These are phyloP conservation scores for Gnatocerus cornutus DNA, from an alignment of 2,888 invertebrate species.

Conservation along the genomic window DNA sequence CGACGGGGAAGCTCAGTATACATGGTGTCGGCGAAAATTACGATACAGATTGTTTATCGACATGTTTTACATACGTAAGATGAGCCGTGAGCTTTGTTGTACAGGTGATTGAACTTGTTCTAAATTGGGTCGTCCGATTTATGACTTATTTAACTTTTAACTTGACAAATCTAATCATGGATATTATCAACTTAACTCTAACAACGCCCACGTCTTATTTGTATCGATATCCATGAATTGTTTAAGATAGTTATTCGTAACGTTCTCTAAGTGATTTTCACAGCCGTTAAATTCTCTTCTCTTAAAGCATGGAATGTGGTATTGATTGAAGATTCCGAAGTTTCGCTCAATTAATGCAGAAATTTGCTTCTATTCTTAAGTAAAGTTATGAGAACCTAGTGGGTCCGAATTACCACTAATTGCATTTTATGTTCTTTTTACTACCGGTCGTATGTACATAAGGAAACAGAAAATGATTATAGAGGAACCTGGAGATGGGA, in stretches of 20 bases:
- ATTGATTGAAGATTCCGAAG: background rate
- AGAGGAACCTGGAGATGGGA: background rate
- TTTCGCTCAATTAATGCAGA: constrained; percentile 4
- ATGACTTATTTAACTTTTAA: constrained; percentile 46
- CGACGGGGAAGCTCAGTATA: constrained; percentile 40
- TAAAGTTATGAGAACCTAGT: background rate
- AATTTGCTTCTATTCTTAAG: background rate
- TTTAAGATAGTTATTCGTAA: background rate
- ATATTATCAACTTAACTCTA: constrained; percentile 11
- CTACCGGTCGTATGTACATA: background rate
- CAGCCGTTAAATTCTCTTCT: too few species aligned
- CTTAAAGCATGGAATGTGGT: background rate
- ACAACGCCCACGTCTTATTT: constrained; percentile 34
- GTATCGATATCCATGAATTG: constrained; percentile 17
- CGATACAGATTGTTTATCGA: constrained; percentile 17
- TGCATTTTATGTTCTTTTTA: constrained; percentile 4
- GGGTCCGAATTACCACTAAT: background rate
- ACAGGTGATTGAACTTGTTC: constrained; percentile 43
- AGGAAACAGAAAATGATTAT: background rate
- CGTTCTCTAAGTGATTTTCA: too few species aligned
- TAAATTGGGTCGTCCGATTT: constrained; percentile 42
- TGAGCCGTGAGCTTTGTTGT: constrained; percentile 27
- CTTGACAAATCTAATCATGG: constrained; percentile 34
- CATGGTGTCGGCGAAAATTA: constrained; percentile 39
- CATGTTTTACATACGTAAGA: constrained; percentile 30